phyloP scores from a whole-genome alignment of 1,140 invertebrate genomes.

The Leguminivora glycinivorella region DNA sequence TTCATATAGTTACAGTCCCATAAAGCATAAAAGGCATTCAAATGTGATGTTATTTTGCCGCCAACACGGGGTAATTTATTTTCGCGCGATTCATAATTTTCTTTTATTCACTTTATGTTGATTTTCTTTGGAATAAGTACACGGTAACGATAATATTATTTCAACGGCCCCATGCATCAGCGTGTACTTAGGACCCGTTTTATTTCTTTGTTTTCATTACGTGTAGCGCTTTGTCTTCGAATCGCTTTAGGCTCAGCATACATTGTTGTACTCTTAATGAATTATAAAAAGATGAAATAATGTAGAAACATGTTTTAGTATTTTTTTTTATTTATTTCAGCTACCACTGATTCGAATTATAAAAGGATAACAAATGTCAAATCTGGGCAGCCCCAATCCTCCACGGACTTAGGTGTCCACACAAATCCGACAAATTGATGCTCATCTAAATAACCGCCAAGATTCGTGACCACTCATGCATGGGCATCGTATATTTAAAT shows the following conservation, averaged over 20 bases:
- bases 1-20: constrained; percentile 76
- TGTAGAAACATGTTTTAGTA: not conserved
- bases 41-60: constrained; percentile 79
- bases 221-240: constrained; percentile 38
- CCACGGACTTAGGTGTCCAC: constrained; percentile 28
- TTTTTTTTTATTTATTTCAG: too few relatives aligned
- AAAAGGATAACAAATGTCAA: not conserved
- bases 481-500: constrained; percentile 70
- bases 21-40: constrained; percentile 79
- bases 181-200: constrained; percentile 55
- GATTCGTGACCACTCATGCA: constrained; percentile 52
- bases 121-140: constrained; percentile 75
- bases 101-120: constrained; percentile 80
- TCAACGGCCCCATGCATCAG: constrained; percentile 74
- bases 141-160: constrained; percentile 78
- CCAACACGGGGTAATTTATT: constrained; percentile 78
- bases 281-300: not conserved
- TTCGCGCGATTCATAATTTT: constrained; percentile 78
- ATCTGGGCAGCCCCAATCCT: not conserved
- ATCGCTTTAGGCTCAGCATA: constrained; percentile 20
- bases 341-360: too few relatives aligned
- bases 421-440: constrained; percentile 57
- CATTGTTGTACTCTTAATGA: not conserved
- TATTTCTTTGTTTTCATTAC: constrained; percentile 55
- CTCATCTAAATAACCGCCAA: constrained; percentile 53